Base-by-base conservation (phyloP, 2,797 vertebrate species). In the Paguma larvata region DNA sequence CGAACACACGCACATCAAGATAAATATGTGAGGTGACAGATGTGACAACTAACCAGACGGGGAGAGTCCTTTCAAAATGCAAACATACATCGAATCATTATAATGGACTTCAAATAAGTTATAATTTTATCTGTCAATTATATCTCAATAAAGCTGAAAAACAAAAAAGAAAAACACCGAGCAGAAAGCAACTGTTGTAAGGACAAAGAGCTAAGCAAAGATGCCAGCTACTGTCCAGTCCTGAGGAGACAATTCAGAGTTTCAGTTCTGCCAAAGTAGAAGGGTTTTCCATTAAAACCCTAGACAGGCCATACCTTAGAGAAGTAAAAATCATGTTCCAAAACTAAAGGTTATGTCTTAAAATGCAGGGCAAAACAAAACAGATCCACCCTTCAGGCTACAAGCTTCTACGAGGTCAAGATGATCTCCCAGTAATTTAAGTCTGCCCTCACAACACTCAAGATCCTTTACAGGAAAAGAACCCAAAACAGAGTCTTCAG, bases 1-100 rank as follows among this genome's bases (percentile, higher is more conserved):
- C 51, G n/a, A 16, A 67, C 65, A 63, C 63, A 63, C 68, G 30
- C 72, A 2, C 41, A 18, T 14, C 21, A 59, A 59, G 56, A 59
- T 23, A 5, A 18, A 12, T 3, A 18, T 1, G 3, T 4, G 4
- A n/a, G 4, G 44, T 3, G 30, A 16, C 1, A 32, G 6, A 19
- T 3, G 3, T 6, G 63, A 34, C 9, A 25, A 5, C 7, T 25
- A 32, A 32, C 27, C 48, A 53, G 44, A n/a, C 2, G 34, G n/a
- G 77, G 11, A 82, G 53, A 41, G 87, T 6, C 5, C 53, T 59
- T 38, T 63, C 41, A 41, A 19, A 41, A 25, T 1, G 9, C 23
- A 27, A 2, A 82, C 11, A 1, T 51, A 11, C 10, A n/a, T 53
- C 62, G 75, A 27, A 9, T 27, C 62, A 12, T 18, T 38, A 73